Evolutionary conservation across 2,888 invertebrate species (phyloP).

Genomic region (Heliconius hortense): DNA sequence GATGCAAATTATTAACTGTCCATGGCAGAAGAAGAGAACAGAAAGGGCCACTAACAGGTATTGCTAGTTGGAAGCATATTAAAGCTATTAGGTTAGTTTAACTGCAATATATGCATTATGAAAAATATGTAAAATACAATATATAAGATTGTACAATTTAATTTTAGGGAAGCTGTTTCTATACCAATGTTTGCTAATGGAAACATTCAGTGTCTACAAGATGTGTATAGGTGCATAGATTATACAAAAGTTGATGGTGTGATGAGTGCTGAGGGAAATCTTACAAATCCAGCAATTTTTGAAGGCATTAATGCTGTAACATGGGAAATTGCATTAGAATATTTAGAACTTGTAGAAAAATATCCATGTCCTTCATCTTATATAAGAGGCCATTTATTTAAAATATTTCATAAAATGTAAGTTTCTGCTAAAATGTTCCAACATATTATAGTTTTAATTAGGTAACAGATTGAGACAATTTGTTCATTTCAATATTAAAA

Average conservation of each 20-base stretch:
- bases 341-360: slow-evolving; percentile 89
- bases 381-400: slow-evolving; percentile 97
- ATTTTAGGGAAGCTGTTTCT: slow-evolving; percentile 88
- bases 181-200: slow-evolving; percentile 99
- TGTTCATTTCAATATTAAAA: background rate
- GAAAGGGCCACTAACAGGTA: slow-evolving; percentile 96
- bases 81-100: slow-evolving; percentile 89
- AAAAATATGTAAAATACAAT: background rate
- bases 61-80: slow-evolving; percentile 97
- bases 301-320: slow-evolving; percentile 88
- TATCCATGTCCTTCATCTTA: slow-evolving; percentile 95
- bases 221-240: slow-evolving; percentile 91
- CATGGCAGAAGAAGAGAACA: slow-evolving; percentile 98
- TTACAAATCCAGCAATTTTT: slow-evolving; percentile 98
- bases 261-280: slow-evolving; percentile 96
- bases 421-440: slow-evolving; percentile 52
- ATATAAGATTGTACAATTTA: background rate
- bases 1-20: slow-evolving; percentile 95
- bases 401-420: slow-evolving; percentile 96
- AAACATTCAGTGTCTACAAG: slow-evolving; percentile 95
- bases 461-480: background rate
- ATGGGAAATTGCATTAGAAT: slow-evolving; percentile 95
- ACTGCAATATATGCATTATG: slow-evolving; percentile 10
- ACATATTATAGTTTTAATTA: background rate
- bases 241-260: slow-evolving; percentile 93